These are phyloP conservation scores for Chionis minor DNA, from an alignment of 2,113 vertebrate genomes.

Conservation along the genomic window DNA sequence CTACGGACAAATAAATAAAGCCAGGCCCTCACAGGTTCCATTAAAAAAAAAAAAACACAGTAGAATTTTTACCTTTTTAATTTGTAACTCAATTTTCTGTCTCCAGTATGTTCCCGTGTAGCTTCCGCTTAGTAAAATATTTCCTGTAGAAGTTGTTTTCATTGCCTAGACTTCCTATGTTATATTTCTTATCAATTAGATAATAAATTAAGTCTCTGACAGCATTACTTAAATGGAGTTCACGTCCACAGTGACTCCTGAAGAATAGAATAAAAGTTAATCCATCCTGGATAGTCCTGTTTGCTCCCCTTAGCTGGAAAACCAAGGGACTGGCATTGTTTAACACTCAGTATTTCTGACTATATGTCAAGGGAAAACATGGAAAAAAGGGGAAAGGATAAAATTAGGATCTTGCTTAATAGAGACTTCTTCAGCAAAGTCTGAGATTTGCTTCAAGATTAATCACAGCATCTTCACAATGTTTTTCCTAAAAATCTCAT, in stretches of 20 bases:
- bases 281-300: neutral
- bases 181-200: slow-evolving; percentile 22
- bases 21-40: neutral
- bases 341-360: neutral
- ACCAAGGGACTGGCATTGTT: neutral
- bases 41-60: neutral
- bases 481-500: neutral
- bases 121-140: neutral
- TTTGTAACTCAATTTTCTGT: slow-evolving; percentile 24
- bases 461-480: neutral
- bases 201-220: neutral
- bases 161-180: neutral
- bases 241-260: neutral
- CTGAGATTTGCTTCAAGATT: neutral
- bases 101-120: neutral
- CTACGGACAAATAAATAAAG: neutral
- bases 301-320: neutral
- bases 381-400: neutral
- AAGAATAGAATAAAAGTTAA: neutral
- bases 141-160: neutral
- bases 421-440: neutral
- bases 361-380: fast-evolving
- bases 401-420: neutral
- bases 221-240: neutral
- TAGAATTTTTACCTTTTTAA: neutral